These are phyloP conservation scores for Parauchenoglanis punctatus DNA, from an alignment of 2,797 vertebrate genomes.

Conservation along the genomic window DNA sequence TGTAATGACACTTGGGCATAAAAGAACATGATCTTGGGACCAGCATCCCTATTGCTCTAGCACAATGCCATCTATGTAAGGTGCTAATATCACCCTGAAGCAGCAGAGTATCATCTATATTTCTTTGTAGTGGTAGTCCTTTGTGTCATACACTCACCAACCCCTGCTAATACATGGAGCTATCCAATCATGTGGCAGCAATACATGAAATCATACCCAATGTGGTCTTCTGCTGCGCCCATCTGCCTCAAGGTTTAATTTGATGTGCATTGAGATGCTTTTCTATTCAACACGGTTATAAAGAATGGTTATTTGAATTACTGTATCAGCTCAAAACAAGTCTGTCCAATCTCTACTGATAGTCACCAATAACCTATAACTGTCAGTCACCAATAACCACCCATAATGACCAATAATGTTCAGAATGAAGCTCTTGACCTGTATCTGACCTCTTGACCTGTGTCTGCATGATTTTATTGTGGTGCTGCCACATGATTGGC, in stretches of 20 bases:
- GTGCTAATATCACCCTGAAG: neutral
- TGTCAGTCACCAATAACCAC: neutral
- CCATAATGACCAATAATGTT: neutral
- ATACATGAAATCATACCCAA: neutral
- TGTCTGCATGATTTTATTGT: neutral
- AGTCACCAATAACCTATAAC: too few species aligned
- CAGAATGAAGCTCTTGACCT: neutral
- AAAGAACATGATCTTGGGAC: neutral
- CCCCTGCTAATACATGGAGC: neutral
- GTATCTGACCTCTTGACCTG: neutral
- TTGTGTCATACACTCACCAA: neutral
- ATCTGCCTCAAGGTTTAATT: neutral
- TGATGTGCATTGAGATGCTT: neutral
- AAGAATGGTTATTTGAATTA: neutral
- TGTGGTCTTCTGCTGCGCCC: neutral
- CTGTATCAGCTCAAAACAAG: neutral
- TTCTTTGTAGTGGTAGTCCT: neutral
- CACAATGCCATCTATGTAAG: neutral
- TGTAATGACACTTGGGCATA: neutral
- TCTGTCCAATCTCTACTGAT: neutral
- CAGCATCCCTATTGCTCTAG: neutral
- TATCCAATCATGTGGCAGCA: neutral
- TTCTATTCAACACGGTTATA: neutral
- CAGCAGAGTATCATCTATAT: neutral
- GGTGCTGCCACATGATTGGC: neutral